A percentile compares a stretch with the other conserved stretches of the same genome.
phyloP scores from a whole-genome alignment of 1,140 invertebrate species.

The Trinorchestia longiramus region DNA sequence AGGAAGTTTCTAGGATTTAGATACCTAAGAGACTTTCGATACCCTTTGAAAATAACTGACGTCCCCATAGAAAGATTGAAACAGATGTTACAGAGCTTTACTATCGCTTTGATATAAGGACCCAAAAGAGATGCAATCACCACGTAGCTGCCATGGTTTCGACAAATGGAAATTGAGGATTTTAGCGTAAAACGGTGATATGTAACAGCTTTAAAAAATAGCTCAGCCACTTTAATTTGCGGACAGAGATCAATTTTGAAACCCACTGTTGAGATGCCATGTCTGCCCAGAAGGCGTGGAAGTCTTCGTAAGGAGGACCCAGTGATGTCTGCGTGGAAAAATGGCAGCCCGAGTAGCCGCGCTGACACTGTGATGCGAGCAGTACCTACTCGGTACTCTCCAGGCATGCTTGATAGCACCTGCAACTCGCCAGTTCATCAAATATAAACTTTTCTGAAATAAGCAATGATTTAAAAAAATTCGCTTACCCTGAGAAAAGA shows the following conservation, averaged over 20 bases:
- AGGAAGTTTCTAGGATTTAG: no score
- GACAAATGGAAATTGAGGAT: not conserved
- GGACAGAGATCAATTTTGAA: not conserved
- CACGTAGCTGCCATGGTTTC: not conserved
- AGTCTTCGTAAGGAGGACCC: slow-evolving; percentile 40
- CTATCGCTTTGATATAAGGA: no score
- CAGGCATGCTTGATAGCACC: slow-evolving; percentile 62
- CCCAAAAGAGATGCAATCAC: not conserved
- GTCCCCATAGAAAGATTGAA: no score
- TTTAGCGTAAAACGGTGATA: not conserved
- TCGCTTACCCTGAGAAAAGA: no score
- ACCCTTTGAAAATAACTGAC: no score
- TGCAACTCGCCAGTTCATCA: not conserved
- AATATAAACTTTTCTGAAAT: no score
- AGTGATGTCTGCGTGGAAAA: slow-evolving; percentile 50
- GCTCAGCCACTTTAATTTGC: not conserved
- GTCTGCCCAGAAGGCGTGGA: not conserved
- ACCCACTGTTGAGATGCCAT: slow-evolving; percentile 42
- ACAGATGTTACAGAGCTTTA: no score
- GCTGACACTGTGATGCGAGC: slow-evolving; percentile 57
- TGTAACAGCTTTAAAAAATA: no score
- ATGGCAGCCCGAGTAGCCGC: slow-evolving; percentile 56
- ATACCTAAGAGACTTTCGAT: no score
- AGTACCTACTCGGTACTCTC: slow-evolving; percentile 52
- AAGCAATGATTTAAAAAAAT: no score